Conservation (phyloP, 2,113 vertebrate genomes). For the Nerophis lumbriciformis region DNA sequence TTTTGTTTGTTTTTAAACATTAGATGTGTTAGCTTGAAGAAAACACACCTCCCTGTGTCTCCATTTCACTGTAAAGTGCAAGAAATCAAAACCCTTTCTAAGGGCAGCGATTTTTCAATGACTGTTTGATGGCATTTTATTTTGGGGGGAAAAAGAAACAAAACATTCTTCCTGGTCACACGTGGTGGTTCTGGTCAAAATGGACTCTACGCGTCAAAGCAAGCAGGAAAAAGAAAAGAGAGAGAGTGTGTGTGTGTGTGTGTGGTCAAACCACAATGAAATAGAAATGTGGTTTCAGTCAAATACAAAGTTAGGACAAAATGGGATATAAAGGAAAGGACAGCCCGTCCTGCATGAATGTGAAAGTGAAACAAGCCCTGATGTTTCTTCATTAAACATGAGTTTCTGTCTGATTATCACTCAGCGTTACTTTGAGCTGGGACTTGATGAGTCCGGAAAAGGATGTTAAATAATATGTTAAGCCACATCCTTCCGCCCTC, state of each 20-base stretch:
- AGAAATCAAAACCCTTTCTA: constrained; percentile 8
- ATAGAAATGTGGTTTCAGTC: background rate
- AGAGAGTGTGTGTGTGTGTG: constrained; percentile 11
- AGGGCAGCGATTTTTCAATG: constrained; percentile 47
- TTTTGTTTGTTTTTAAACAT: constrained; percentile 11
- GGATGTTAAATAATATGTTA: background rate
- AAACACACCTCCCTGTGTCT: constrained; percentile 43
- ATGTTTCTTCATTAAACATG: constrained; percentile 17
- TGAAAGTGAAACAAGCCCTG: no score
- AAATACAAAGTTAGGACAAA: background rate
- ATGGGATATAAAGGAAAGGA: background rate
- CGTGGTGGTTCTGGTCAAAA: constrained; percentile 26
- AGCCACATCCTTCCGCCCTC: background rate
- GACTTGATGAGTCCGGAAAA: background rate
- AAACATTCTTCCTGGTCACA: constrained; percentile 29
- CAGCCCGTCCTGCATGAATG: background rate
- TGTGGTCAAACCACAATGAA: constrained; percentile 15
- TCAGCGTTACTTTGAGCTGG: constrained; percentile 23
- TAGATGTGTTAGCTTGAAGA: constrained; percentile 9
- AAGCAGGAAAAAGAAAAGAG: constrained; percentile 20
- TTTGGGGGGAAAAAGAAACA: constrained; percentile 3
- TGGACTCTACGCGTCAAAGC: background rate
- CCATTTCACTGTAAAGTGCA: constrained; percentile 42
- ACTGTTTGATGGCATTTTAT: constrained; percentile 76
- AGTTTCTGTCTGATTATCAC: constrained; percentile 40